Conservation (phyloP, 2,888 invertebrate species). For the Epistrophe eligans region DNA sequence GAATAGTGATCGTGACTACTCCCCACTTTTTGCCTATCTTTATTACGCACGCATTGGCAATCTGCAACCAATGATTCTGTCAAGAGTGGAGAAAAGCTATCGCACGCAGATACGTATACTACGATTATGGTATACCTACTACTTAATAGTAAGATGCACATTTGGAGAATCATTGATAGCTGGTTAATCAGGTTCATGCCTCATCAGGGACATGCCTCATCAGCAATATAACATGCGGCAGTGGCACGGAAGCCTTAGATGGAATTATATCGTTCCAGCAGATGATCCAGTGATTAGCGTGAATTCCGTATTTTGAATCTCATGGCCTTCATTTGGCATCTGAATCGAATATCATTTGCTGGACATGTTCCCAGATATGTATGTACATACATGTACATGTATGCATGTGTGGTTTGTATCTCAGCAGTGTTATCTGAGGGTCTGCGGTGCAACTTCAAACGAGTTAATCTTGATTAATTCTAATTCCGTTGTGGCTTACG, state of each 20-base stretch:
- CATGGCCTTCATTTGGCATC: slow-evolving; percentile 63
- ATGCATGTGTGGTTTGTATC: neutral
- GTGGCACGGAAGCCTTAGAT: slow-evolving; percentile 64
- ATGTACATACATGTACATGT: no score
- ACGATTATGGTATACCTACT: no score
- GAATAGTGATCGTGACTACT: neutral
- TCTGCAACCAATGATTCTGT: slow-evolving; percentile 39
- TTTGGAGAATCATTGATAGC: slow-evolving; percentile 60
- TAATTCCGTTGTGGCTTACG: slow-evolving; percentile 46
- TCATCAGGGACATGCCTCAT: slow-evolving; percentile 27
- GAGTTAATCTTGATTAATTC: slow-evolving; percentile 64
- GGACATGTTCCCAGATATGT: slow-evolving; percentile 7
- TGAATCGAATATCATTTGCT: slow-evolving; percentile 48
- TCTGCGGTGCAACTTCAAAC: slow-evolving; percentile 24
- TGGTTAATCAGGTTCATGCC: slow-evolving; percentile 60
- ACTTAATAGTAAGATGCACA: slow-evolving; percentile 32
- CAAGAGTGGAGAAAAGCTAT: slow-evolving; percentile 24
- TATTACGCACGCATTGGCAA: slow-evolving; percentile 30
- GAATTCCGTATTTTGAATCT: slow-evolving; percentile 46
- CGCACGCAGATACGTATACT: slow-evolving; percentile 22
- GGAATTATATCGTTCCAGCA: slow-evolving; percentile 62
- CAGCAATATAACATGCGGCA: slow-evolving; percentile 27
- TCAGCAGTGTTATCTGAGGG: neutral
- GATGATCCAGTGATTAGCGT: slow-evolving; percentile 62
- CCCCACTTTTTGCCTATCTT: neutral